Evolutionary conservation across 2,113 vertebrate genomes (phyloP).

Genomic region (Rhea americana): DNA sequence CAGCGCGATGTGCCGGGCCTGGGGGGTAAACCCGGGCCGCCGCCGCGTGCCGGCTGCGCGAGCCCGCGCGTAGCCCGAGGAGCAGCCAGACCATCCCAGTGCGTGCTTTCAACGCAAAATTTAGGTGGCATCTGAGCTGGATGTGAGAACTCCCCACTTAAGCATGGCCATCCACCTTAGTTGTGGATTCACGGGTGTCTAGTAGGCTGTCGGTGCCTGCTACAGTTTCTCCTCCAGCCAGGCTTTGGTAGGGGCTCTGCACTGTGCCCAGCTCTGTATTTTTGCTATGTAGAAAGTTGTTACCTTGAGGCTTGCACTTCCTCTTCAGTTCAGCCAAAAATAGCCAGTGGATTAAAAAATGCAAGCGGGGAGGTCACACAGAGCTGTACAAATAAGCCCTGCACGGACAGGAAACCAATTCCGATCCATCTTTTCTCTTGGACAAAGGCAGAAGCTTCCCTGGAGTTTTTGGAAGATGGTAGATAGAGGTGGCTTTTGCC

Average conservation of each 20-base stretch:
- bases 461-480: neutral
- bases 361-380: neutral
- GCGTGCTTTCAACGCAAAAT: neutral
- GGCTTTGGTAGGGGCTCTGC: neutral
- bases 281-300: neutral
- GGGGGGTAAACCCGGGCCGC: no score
- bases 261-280: neutral
- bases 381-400: neutral
- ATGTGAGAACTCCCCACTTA: neutral
- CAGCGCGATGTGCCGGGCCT: no score
- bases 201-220: accelerated
- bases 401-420: accelerated
- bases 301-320: neutral
- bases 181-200: neutral
- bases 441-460: neutral
- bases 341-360: accelerated
- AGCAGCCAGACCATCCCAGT: no score
- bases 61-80: no score
- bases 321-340: neutral
- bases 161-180: neutral
- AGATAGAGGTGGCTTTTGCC: neutral
- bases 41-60: no score
- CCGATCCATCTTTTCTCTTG: neutral
- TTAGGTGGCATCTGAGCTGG: neutral
- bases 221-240: accelerated